phyloP scores from a whole-genome alignment of 2,797 vertebrate genomes.

The Odontamblyopus rebecca region DNA sequence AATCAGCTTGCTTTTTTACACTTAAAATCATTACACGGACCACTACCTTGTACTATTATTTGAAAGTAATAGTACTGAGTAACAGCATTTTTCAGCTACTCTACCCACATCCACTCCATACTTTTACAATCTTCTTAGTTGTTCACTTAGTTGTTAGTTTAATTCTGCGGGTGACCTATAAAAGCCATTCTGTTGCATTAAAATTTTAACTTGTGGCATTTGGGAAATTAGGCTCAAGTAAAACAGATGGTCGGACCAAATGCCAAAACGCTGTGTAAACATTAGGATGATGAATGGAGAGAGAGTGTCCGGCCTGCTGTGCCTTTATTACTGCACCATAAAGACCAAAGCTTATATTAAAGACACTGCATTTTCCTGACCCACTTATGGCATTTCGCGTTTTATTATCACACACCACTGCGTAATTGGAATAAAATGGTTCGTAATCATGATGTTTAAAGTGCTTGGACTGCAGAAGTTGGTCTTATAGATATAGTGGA shows the following conservation, averaged over 20 bases:
- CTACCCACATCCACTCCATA: background rate
- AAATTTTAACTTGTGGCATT: conserved; percentile 6
- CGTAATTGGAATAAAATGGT: background rate
- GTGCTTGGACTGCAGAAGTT: background rate
- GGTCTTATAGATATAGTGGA: background rate
- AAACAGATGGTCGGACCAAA: conserved; percentile 1
- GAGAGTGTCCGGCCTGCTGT: background rate
- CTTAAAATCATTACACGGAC: too few relatives aligned
- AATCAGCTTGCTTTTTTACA: too few relatives aligned
- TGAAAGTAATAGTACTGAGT: too few relatives aligned
- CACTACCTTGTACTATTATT: too few relatives aligned
- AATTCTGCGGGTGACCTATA: background rate
- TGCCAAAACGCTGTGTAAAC: conserved; percentile 2
- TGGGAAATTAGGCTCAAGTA: conserved; percentile 6
- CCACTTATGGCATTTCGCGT: background rate
- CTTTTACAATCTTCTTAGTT: background rate
- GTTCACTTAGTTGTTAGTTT: background rate
- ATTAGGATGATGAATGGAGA: background rate
- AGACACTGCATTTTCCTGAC: background rate
- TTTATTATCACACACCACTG: background rate
- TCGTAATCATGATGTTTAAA: background rate
- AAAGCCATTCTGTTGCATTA: background rate
- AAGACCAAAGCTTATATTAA: background rate
- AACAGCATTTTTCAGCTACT: background rate
- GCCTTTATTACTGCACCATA: background rate